A percentile compares a stretch with the other conserved stretches of the same genome.
Conservation (phyloP, 2,888 invertebrate species). For the Ganaspis brasiliensis region DNA sequence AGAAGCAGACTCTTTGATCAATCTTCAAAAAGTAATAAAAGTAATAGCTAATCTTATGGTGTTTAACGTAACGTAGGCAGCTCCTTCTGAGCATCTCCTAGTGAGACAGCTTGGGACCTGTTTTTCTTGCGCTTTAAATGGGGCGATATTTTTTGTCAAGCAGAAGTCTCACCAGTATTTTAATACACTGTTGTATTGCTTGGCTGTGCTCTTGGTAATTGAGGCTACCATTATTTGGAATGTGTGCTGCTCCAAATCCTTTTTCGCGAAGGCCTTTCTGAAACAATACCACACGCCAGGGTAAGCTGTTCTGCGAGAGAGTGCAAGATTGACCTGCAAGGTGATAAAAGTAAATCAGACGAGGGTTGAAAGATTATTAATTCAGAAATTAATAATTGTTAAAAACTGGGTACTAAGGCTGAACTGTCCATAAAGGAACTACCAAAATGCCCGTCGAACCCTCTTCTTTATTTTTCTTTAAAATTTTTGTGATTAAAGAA, state of each 20-base stretch:
- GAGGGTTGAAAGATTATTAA: conserved; percentile 61
- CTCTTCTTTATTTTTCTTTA: conserved; percentile 67
- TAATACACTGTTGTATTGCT: too few species aligned
- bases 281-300: conserved; percentile 41
- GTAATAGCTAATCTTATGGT: conserved; percentile 51
- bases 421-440: too few species aligned
- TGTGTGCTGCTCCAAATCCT: conserved; percentile 83
- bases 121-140: conserved; percentile 28
- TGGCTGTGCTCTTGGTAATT: conserved; percentile 54
- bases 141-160: conserved; percentile 33
- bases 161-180: conserved; percentile 62
- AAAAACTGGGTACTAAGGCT: conserved; percentile 68
- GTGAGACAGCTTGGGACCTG: conserved; percentile 47
- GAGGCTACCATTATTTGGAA: conserved; percentile 57
- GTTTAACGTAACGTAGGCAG: conserved; percentile 51
- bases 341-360: conserved; percentile 59
- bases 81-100: conserved; percentile 46
- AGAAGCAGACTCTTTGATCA: conserved; percentile 43
- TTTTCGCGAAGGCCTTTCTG: conserved; percentile 37
- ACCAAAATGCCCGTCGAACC: conserved; percentile 67
- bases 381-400: conserved; percentile 38
- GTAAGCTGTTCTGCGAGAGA: conserved; percentile 42
- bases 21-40: conserved; percentile 43
- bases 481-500: too few species aligned
- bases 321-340: conserved; percentile 56